phyloP scores from a whole-genome alignment of 2,113 vertebrate species.

The Mobula birostris region DNA sequence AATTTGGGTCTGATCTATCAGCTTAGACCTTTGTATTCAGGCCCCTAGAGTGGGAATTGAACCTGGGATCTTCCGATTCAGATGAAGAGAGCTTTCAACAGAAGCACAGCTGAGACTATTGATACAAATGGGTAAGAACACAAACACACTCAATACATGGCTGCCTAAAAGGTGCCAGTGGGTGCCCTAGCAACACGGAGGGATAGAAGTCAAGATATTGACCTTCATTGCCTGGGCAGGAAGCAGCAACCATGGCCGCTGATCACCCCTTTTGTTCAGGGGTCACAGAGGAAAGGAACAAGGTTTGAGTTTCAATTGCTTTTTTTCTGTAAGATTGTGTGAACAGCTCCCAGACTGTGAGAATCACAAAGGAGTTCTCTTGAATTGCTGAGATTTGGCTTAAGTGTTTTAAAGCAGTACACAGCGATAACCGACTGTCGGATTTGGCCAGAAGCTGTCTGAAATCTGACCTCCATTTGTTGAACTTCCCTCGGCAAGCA shows the following conservation, averaged over 20 bases:
- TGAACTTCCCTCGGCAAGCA: neutral
- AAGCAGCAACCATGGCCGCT: neutral
- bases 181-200: neutral
- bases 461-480: neutral
- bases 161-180: neutral
- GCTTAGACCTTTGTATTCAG: too few species aligned
- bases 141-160: neutral
- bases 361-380: neutral
- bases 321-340: neutral
- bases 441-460: neutral
- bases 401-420: neutral
- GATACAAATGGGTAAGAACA: neutral
- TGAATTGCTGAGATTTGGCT: neutral
- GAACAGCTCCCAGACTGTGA: neutral
- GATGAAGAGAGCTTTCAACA: too few species aligned
- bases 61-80: too few species aligned
- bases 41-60: too few species aligned
- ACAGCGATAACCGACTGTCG: neutral
- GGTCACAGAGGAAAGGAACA: neutral
- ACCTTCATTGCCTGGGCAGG: neutral
- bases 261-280: neutral
- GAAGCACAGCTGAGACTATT: too few species aligned
- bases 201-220: neutral
- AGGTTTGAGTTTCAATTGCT: neutral
- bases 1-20: too few species aligned